Conservation (phyloP, 2,113 vertebrate species). For the Aspidoscelis tigris region DNA sequence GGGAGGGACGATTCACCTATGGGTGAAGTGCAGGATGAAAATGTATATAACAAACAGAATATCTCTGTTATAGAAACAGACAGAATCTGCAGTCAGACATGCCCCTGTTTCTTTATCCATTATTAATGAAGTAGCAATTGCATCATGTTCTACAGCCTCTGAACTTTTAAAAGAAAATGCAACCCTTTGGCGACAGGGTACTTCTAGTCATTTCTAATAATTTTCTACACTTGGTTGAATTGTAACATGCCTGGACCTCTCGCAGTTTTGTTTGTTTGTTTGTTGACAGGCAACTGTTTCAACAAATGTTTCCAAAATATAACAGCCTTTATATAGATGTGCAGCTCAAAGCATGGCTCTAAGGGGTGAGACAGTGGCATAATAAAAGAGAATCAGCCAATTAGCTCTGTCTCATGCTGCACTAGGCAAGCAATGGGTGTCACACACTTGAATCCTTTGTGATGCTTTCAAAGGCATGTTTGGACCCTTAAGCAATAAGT, state of each 20-base stretch:
- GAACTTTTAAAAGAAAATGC: neutral
- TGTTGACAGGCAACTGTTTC: neutral
- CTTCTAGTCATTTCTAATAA: neutral
- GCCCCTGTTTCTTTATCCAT: neutral
- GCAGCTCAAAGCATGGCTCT: neutral
- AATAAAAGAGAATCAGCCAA: neutral
- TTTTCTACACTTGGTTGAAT: neutral
- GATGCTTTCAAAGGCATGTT: conserved; percentile 33
- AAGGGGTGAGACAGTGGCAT: conserved; percentile 10
- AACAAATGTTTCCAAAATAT: conserved; percentile 7
- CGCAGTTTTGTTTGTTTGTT: neutral
- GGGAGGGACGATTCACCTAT: no score
- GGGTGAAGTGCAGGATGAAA: no score
- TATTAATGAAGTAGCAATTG: neutral
- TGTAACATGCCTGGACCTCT: neutral
- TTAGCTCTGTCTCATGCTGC: neutral
- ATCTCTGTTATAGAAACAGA: neutral
- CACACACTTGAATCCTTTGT: conserved; percentile 24
- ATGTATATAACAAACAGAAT: no score
- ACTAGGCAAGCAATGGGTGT: neutral
- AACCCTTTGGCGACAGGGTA: no score
- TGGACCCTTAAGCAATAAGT: conserved; percentile 16
- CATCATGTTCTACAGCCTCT: neutral
- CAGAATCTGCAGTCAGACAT: neutral
- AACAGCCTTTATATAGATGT: neutral